Evolutionary conservation across 2,797 vertebrate genomes (phyloP).

Genomic region (Microtus agrestis): DNA sequence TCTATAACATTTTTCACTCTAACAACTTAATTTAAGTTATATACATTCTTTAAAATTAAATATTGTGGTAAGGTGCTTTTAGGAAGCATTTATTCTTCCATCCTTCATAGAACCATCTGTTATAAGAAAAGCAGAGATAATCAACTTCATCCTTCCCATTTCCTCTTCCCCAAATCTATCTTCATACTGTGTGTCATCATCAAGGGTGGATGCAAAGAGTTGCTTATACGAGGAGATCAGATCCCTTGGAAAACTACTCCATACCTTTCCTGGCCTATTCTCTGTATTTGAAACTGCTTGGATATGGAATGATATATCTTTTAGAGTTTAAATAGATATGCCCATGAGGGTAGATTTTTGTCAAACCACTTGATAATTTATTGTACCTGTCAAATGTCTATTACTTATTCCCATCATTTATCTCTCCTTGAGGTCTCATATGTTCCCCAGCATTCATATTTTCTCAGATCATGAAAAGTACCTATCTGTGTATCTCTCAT

Average conservation of each 20-base stretch:
- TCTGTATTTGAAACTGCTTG: background rate
- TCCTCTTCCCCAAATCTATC: background rate
- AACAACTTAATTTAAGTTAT: slow-evolving; percentile 45
- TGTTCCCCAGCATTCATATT: background rate
- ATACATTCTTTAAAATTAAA: slow-evolving; percentile 38
- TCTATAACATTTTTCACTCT: slow-evolving; percentile 38
- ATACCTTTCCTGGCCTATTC: background rate
- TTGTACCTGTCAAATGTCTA: background rate
- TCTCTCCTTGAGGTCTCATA: background rate
- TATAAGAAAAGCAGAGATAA: background rate
- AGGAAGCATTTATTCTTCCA: background rate
- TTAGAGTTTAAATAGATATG: background rate
- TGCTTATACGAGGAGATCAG: background rate
- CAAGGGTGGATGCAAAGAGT: background rate
- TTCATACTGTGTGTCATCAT: background rate
- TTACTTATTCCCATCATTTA: background rate
- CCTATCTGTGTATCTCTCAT: background rate
- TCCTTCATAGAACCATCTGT: slow-evolving; percentile 16
- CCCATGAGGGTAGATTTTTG: background rate
- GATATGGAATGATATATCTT: background rate
- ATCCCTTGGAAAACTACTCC: background rate
- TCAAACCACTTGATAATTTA: background rate
- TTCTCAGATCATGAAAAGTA: background rate
- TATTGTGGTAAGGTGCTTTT: background rate
- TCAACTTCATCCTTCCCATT: background rate